Evolutionary conservation across 2,797 vertebrate genomes (phyloP).

Genomic region (Menidia menidia): DNA sequence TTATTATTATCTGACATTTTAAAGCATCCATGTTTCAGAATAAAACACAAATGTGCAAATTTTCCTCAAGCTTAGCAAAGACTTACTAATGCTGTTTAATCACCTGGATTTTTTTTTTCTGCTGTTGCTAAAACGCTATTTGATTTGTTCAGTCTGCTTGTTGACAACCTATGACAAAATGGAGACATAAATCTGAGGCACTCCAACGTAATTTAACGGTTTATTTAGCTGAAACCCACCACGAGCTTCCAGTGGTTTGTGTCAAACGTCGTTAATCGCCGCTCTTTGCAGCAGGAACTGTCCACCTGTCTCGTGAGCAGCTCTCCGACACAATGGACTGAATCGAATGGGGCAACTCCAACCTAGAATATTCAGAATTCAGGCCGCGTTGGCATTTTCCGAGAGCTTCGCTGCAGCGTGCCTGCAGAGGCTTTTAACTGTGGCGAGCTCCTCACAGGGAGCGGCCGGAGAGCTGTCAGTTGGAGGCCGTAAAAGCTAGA

Average conservation of each 20-base stretch:
- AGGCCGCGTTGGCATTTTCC: background rate
- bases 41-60: constrained; percentile 25
- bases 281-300: constrained; percentile 3
- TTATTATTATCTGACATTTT: background rate
- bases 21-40: constrained; percentile 21
- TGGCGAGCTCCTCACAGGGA: background rate
- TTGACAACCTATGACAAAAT: background rate
- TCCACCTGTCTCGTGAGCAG: background rate
- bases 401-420: background rate
- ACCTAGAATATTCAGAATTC: background rate
- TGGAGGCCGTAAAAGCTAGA: constrained; percentile 7
- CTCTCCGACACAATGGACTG: background rate
- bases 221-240: background rate
- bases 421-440: constrained; percentile 10
- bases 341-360: background rate
- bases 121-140: constrained; percentile 14
- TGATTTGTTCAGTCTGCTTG: background rate
- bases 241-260: background rate
- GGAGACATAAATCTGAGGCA: constrained; percentile 59
- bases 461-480: background rate
- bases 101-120: constrained; percentile 30
- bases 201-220: constrained; percentile 19
- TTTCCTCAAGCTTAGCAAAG: background rate
- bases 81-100: constrained; percentile 1
- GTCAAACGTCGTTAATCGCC: constrained; percentile 26